Evolutionary conservation across 2,888 invertebrate genomes (phyloP), one percentile per base, ranked within the genome.

Genomic region (Caenorhabditis sp.): DNA sequence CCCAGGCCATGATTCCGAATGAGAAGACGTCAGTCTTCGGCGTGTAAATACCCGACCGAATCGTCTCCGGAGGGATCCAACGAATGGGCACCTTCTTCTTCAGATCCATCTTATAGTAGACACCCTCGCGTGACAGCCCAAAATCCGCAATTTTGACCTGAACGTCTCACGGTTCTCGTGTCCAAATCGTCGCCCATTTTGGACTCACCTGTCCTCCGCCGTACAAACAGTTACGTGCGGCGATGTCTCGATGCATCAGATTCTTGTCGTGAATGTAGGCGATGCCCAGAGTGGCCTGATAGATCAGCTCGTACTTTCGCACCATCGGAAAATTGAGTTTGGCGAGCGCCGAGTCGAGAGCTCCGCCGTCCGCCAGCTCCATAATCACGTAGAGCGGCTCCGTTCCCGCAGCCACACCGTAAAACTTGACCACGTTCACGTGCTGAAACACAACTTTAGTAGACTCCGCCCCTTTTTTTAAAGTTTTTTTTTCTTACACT

Each of bases 381-480:
- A 83, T 83, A 39, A 83, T 71, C n/a, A 83, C 74, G 65, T 82
- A 80, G 8, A 83, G 72, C 0, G 83, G 83, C 26, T 83, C 82
- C 9, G 53, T 37, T 6, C 73, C 76, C 6, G 81, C 81, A 26
- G 82, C 80, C 4, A 83, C 82, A 32, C 83, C 83, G 32, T 79
- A 78, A 62, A 72, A 68, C 35, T 78, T 78, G 41, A 83, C 82
- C 17, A 83, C 76, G 58, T 83, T 83, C 22, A 78, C 70, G 50
- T 83, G 83, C 48, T 78, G 50, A 46, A 82, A 78, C 13, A 5
- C 5, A 30, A 9, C 5, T 7, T 9, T 5, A 5, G 30, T 30
- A 7, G 9, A 9, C 30, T 30, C 30, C 30, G 30, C 5, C 5
- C 30, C 5, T 30, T n/a, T n/a, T n/a, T n/a, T n/a, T n/a, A 5